Evolutionary conservation across 2,797 vertebrate genomes (phyloP).

Genomic region (Peromyscus nudipes): DNA sequence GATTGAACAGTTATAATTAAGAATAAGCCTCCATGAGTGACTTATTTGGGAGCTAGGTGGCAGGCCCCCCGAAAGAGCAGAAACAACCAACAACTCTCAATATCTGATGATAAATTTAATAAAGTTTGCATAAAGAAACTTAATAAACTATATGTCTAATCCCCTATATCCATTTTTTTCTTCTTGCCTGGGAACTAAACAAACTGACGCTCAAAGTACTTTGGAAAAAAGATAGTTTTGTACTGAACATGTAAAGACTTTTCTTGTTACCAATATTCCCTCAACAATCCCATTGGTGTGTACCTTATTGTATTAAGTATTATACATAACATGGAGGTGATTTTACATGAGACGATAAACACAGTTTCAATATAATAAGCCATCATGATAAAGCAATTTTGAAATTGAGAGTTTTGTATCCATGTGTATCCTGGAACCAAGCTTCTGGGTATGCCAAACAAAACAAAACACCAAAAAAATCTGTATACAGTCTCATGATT

Average conservation of each 20-base stretch:
- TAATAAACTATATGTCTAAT: not conserved
- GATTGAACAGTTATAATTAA: too few species aligned
- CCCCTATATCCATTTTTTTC: not conserved
- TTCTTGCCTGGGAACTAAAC: not conserved
- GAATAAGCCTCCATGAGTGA: too few species aligned
- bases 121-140: conserved; percentile 3
- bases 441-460: not conserved
- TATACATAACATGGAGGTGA: not conserved
- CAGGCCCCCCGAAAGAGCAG: too few species aligned
- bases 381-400: not conserved
- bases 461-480: not conserved
- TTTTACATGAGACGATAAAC: too few species aligned
- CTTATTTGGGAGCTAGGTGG: too few species aligned
- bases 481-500: not conserved
- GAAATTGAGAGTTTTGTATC: not conserved
- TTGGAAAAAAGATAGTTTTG: not conserved
- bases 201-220: not conserved
- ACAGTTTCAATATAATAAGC: not conserved
- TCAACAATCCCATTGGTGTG: not conserved
- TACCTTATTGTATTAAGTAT: not conserved
- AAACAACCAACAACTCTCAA: not conserved
- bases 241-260: not conserved
- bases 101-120: not conserved
- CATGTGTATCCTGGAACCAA: not conserved
- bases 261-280: not conserved